Evolutionary conservation across 2,797 vertebrate species (phyloP).

Genomic region (Xiphophorus birchmanni): DNA sequence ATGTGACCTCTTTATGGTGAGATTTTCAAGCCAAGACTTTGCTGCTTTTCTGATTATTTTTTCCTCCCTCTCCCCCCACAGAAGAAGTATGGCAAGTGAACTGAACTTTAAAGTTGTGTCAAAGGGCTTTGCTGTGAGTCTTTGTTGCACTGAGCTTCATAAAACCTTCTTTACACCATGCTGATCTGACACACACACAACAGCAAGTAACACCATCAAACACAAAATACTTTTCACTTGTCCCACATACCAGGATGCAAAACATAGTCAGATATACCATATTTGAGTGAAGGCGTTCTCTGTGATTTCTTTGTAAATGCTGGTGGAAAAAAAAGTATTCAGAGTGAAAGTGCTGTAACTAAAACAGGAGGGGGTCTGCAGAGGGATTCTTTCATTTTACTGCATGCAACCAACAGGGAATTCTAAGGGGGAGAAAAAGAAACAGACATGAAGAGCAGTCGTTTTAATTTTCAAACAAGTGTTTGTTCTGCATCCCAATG

Average conservation of each 20-base stretch:
- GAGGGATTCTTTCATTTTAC: constrained; percentile 36
- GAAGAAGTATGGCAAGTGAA: constrained; percentile 26
- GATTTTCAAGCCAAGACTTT: constrained; percentile 13
- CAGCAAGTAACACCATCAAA: constrained; percentile 30
- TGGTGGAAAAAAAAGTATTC: constrained; percentile 19
- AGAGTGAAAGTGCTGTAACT: constrained; percentile 47
- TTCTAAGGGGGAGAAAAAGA: constrained; percentile 28
- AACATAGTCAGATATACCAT: constrained; percentile 28
- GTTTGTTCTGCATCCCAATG: constrained; percentile 35
- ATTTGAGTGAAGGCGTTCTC: constrained; percentile 47
- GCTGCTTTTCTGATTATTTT: constrained; percentile 17
- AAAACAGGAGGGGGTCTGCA: constrained; percentile 56
- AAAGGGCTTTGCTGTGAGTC: constrained; percentile 45
- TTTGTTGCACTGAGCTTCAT: constrained; percentile 48
- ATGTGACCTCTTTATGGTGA: not conserved
- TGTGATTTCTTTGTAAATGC: constrained; percentile 56
- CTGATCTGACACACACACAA: constrained; percentile 36
- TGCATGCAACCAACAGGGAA: constrained; percentile 30
- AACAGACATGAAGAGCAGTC: constrained; percentile 17
- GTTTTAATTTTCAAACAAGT: constrained; percentile 59
- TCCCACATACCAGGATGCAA: constrained; percentile 45
- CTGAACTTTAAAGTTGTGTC: constrained; percentile 51
- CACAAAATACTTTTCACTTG: constrained; percentile 40
- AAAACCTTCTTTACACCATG: constrained; percentile 43
- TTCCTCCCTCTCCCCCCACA: not conserved